Evolutionary conservation across 2,888 invertebrate genomes (phyloP).

Genomic region (Ichneumoninae sp.): DNA sequence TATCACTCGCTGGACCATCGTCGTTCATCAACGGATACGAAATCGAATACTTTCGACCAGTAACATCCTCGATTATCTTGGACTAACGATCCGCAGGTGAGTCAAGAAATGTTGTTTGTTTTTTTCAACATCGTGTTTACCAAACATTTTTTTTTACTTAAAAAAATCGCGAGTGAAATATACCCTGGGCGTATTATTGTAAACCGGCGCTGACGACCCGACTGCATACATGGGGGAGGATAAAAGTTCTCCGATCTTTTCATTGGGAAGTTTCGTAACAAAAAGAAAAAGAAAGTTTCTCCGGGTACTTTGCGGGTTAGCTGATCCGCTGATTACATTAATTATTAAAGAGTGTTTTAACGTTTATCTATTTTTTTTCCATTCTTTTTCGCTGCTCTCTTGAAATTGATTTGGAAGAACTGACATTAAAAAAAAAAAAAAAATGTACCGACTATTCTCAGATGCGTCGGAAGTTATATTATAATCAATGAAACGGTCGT

Average conservation of each 20-base stretch:
- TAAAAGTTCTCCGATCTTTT: conserved; percentile 41
- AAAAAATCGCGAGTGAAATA: conserved; percentile 34
- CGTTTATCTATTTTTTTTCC: conserved; percentile 4
- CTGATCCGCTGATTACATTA: conserved; percentile 43
- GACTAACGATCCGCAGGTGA: conserved; percentile 59
- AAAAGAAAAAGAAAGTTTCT: conserved; percentile 35
- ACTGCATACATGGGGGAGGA: neutral
- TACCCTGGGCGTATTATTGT: neutral
- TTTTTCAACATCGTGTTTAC: conserved; percentile 10
- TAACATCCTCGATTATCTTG: conserved; percentile 55
- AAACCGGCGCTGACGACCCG: neutral
- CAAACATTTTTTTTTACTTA: neutral
- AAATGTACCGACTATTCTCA: neutral
- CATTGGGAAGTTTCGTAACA: conserved; percentile 4
- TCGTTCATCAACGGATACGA: conserved; percentile 35
- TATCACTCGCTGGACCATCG: conserved; percentile 22
- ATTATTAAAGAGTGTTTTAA: conserved; percentile 37
- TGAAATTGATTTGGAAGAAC: neutral
- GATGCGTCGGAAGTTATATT: neutral
- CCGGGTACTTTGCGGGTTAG: conserved; percentile 8
- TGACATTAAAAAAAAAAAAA: neutral
- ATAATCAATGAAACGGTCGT: neutral
- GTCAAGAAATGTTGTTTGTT: conserved; percentile 22
- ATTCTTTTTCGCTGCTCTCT: neutral
- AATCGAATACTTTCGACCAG: conserved; percentile 33